Evolutionary conservation across 1,140 invertebrate genomes (phyloP).

Genomic region (Scaptomyza montana): DNA sequence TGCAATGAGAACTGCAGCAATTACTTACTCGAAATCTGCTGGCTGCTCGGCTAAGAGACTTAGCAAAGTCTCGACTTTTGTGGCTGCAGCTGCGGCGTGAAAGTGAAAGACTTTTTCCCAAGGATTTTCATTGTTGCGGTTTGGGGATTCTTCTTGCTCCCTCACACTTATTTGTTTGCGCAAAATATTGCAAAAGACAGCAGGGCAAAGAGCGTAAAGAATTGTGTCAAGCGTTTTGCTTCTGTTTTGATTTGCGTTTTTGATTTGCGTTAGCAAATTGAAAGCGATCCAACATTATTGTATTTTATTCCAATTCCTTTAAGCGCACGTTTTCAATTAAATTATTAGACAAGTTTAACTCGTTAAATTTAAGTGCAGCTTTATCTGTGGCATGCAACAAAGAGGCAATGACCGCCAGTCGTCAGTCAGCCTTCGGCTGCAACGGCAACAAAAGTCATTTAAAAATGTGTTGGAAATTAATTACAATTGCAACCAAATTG

Average conservation of each 20-base stretch:
- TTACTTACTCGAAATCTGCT: conserved; percentile 77
- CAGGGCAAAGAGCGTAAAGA: conserved; percentile 24
- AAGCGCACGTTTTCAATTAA: conserved; percentile 9
- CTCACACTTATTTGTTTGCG: conserved; percentile 48
- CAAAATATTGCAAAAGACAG: conserved; percentile 51
- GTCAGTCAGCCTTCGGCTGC: neutral
- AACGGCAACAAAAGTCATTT: conserved; percentile 54
- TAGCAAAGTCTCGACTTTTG: conserved; percentile 60
- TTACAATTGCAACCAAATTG: conserved; percentile 67
- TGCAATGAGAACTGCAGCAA: conserved; percentile 68
- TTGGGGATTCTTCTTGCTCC: neutral
- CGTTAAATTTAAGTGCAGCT: conserved; percentile 11
- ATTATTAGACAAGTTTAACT: conserved; percentile 24
- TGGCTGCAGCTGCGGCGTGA: conserved; percentile 66
- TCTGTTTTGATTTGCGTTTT: conserved; percentile 31
- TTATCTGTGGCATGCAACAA: conserved; percentile 13
- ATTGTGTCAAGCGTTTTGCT: conserved; percentile 69
- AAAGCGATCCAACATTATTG: conserved; percentile 9
- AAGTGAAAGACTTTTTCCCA: conserved; percentile 76
- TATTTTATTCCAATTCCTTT: neutral
- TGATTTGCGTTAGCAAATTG: neutral
- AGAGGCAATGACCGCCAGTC: neutral
- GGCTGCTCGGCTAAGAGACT: conserved; percentile 40
- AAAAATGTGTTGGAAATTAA: conserved; percentile 74
- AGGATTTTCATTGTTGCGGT: conserved; percentile 78